Base-by-base conservation (phyloP, 2,888 invertebrate species). In the Epiblema foenella region DNA sequence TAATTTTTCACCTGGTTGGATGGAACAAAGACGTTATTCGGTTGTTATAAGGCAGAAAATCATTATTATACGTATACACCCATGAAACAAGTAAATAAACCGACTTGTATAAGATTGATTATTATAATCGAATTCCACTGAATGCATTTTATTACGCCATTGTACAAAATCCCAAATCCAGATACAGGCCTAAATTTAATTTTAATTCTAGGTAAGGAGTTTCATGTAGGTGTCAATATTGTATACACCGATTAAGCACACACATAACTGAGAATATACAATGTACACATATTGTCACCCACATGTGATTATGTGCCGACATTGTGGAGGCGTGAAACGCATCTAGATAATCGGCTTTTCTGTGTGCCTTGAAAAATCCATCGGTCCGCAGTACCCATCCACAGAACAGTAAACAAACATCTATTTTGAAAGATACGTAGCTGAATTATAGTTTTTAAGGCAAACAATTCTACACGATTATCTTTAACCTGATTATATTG, bases 331-430 rank as follows among this genome's bases (percentile, higher is more conserved):
- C 68, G 68, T 68, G 67, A 68, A 58, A 66, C 49, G 57, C 65
- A 66, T 75, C 68, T 49, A 81, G 78, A 80, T 85, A 87, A 85
- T 83, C 85, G 83, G 83, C 82, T 86, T 86, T 78, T 75, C 79
- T 76, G 69, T 70, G 54, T 65, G 63, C 73, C 52, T 42, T 62
- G 66, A 11, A 67, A 62, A 73, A 39, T 67, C 66, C 66, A 67
- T 70, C 54, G 65, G 17, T 8, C 37, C 70, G 54, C 39, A 70
- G 39, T 20, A 15, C 20, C 46, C 65, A 52, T 15, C n/a, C 5
- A 1, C 8, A 20, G 9, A 42, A 33, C 68, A 60, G 68, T 68
- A 68, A 49, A 15, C 4, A 3, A 11, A 18, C 24, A 3, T 24
- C 2, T 42, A 18, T 12, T 2, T 17, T 11, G 8, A 39, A 1